A percentile compares a stretch with the other conserved stretches of the same genome.
phyloP scores from a whole-genome alignment of 2,113 vertebrate genomes.

The Romanogobio albipinnatus region DNA sequence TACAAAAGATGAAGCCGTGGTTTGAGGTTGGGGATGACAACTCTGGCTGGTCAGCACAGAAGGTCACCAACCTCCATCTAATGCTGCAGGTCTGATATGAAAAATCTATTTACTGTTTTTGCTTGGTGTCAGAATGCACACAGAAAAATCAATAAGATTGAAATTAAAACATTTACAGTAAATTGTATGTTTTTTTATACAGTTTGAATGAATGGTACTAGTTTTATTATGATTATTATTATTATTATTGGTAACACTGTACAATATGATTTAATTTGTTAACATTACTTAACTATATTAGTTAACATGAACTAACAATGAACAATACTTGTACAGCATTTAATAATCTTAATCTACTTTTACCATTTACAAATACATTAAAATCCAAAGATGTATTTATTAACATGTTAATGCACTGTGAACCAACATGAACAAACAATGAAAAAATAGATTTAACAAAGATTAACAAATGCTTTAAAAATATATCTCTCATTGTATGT shows the following conservation, averaged over 20 bases:
- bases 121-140: not conserved
- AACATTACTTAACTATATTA: too few species aligned
- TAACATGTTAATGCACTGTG: too few species aligned
- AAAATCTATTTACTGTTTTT: not conserved
- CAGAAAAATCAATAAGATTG: not conserved
- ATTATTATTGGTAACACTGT: not conserved
- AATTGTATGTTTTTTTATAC: not conserved
- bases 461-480: too few species aligned
- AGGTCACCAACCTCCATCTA: slow-evolving; percentile 96
- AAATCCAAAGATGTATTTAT: too few species aligned
- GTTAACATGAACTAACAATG: too few species aligned
- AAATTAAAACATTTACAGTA: not conserved
- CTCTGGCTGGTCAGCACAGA: slow-evolving; percentile 97
- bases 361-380: too few species aligned
- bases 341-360: too few species aligned
- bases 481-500: too few species aligned
- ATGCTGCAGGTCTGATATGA: slow-evolving; percentile 91
- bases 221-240: not conserved
- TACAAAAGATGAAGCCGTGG: slow-evolving; percentile 98
- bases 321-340: too few species aligned
- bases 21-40: slow-evolving; percentile 98
- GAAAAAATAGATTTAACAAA: too few species aligned
- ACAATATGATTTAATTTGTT: too few species aligned
- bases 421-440: too few species aligned
- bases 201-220: not conserved